Evolutionary conservation across 2,888 invertebrate genomes (phyloP).

Genomic region (Lissocephala sabroskyi): DNA sequence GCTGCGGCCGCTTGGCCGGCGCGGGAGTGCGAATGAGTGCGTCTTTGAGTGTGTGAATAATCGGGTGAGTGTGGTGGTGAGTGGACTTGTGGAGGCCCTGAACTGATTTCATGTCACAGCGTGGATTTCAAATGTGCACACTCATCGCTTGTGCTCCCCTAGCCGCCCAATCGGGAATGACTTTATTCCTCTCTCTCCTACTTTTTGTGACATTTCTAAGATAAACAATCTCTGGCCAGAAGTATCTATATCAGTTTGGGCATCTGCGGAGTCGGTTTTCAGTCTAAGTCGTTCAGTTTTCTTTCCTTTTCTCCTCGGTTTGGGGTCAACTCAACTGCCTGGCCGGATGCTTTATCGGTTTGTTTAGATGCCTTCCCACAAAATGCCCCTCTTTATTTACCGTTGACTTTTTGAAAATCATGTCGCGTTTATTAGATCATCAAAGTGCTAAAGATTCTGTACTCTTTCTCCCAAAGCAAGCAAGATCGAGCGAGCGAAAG

Average conservation of each 20-base stretch:
- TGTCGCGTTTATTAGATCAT: conserved; percentile 63
- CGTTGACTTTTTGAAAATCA: conserved; percentile 60
- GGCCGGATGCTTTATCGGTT: too few relatives aligned
- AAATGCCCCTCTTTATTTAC: too few relatives aligned
- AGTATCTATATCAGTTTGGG: conserved; percentile 37
- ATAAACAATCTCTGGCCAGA: conserved; percentile 51
- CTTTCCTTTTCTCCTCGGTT: conserved; percentile 27
- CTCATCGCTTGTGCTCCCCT: too few relatives aligned
- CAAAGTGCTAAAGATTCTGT: conserved; percentile 61
- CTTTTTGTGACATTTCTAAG: conserved; percentile 29
- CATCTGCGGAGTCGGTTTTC: conserved; percentile 23
- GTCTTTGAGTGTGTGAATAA: conserved; percentile 1
- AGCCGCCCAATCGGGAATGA: neutral
- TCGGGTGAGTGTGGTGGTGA: too few relatives aligned
- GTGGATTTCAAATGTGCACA: neutral
- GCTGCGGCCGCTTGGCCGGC: too few relatives aligned
- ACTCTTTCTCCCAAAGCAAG: conserved; percentile 1
- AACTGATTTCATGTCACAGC: conserved; percentile 23
- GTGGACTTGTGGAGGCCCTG: too few relatives aligned
- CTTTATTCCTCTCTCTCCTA: neutral
- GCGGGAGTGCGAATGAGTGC: too few relatives aligned
- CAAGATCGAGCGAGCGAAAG: too few relatives aligned
- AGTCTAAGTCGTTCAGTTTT: conserved; percentile 4
- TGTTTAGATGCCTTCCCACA: too few relatives aligned
- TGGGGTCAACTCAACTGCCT: too few relatives aligned